Base-by-base conservation (phyloP, 2,888 invertebrate genomes). In the Lomographa bimaculata region DNA sequence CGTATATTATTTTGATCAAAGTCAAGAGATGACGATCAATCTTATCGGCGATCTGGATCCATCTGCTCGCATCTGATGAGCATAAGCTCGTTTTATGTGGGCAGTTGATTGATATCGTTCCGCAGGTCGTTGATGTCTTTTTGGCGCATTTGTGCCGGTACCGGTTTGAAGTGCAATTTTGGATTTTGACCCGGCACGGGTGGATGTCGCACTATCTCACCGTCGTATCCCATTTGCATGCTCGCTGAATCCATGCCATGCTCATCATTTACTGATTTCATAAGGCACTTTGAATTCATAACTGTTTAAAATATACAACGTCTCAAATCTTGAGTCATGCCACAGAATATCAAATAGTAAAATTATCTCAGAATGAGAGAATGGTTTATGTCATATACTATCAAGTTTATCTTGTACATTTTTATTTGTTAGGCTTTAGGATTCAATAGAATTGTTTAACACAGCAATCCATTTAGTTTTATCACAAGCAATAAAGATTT, bases 181-280 rank as follows among this genome's bases (percentile, higher is more conserved):
- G 53, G 53, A 48, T 62, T 60, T 65, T 66, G 59, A 46, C 29
- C 49, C 29, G 38, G 41, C 39, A 40, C 36, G 43, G 42, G 38
- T 26, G 37, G 37, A 36, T 46, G 42, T 55, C 57, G 51, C 41
- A 39, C 57, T 64, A 66, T 68, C 64, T 61, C 50, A 50, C 51
- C 53, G 55, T 50, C 54, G 46, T 47, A 46, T 54, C 62, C 55
- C 59, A 71, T 71, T 71, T 66, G 62, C 69, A 46, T 46, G 62
- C 56, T 55, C 55, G 43, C 47, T 51, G 49, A 42, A 20, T 57
- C 50, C 54, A 46, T 32, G 27, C 40, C 44, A 23, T 19, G 33
- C 43, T 37, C 45, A 25, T 41, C 43, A 53, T n/a, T n/a, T n/a
- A 42, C 52, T 54, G 57, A 49, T 54, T 54, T 60, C 54, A 44